Conservation (phyloP, 2,888 invertebrate genomes). For the Chymomyza amoena region DNA sequence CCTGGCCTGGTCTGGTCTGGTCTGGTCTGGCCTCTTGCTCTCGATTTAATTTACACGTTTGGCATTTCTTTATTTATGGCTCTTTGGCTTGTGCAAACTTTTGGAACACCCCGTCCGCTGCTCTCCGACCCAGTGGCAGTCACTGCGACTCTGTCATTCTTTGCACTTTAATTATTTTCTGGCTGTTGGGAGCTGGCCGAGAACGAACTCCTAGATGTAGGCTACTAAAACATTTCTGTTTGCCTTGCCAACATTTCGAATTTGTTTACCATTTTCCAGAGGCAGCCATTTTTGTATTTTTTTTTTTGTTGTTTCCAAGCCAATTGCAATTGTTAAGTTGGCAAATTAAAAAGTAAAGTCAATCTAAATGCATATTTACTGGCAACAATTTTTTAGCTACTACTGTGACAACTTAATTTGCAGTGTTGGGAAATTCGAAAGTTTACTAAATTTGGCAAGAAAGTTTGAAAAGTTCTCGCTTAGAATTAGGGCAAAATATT, state of each 20-base stretch:
- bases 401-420: background rate
- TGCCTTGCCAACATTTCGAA: background rate
- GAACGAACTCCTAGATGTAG: background rate
- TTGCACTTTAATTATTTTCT: background rate
- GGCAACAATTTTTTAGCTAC: background rate
- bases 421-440: background rate
- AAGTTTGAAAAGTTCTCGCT: no score
- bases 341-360: background rate
- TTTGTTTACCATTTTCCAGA: background rate
- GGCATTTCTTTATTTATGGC: background rate
- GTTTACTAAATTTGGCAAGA: no score
- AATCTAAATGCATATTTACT: background rate
- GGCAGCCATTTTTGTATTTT: background rate
- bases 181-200: background rate
- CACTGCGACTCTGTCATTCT: background rate
- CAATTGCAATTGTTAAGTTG: background rate
- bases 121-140: background rate
- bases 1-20: no score
- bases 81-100: background rate
- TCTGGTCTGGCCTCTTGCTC: background rate
- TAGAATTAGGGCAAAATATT: no score
- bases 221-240: background rate
- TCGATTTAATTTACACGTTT: constrained; percentile 1
- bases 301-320: no score
- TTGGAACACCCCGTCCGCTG: background rate